These are phyloP conservation scores for Batillaria attramentaria DNA, from an alignment of 1,140 invertebrate genomes.

Conservation along the genomic window DNA sequence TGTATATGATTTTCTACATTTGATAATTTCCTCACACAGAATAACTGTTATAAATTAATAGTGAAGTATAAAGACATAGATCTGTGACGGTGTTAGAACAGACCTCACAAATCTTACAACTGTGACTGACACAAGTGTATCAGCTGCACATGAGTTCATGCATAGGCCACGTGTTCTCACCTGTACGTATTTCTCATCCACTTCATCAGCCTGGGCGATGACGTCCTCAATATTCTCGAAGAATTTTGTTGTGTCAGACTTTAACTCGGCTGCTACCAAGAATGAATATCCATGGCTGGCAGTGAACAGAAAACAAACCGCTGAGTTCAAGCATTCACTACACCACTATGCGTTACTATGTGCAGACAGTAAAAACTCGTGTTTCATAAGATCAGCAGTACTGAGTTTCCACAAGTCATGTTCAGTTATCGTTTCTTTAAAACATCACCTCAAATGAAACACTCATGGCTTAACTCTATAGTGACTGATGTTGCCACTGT, in stretches of 20 bases:
- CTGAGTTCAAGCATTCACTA: neutral
- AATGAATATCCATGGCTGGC: constrained; percentile 87
- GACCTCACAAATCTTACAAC: neutral
- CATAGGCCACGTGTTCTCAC: constrained; percentile 49
- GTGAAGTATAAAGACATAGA: too few relatives aligned
- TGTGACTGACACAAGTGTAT: neutral
- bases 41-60: too few relatives aligned
- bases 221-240: constrained; percentile 90
- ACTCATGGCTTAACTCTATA: too few relatives aligned
- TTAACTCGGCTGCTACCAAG: constrained; percentile 81
- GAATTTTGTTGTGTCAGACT: constrained; percentile 77
- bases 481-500: too few relatives aligned
- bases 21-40: too few relatives aligned
- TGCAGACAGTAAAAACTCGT: neutral
- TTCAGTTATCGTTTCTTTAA: constrained; percentile 2
- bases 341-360: neutral
- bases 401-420: too few relatives aligned
- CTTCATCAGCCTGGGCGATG: constrained; percentile 94
- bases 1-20: neutral
- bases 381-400: too few relatives aligned
- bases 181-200: constrained; percentile 83
- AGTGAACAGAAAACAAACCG: neutral
- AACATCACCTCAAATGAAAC: constrained; percentile 3
- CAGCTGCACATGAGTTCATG: too few relatives aligned
- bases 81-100: too few relatives aligned